These are phyloP conservation scores for Carduelis carduelis DNA, from an alignment of 2,797 vertebrate species.

Conservation along the genomic window DNA sequence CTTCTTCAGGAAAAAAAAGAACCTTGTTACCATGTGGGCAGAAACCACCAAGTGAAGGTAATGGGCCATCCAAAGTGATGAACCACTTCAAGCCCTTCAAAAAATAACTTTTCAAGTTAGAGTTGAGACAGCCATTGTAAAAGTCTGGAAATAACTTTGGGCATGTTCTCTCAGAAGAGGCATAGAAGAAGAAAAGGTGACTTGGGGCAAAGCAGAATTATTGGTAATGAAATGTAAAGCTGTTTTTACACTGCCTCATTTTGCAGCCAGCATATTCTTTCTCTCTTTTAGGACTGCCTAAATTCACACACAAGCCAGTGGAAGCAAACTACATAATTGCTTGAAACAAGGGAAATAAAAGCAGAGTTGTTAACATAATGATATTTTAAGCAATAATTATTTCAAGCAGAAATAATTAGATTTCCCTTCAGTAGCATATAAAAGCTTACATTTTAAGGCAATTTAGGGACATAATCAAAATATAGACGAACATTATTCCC, in stretches of 20 bases:
- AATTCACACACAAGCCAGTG: neutral
- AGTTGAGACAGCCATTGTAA: neutral
- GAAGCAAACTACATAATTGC: constrained; percentile 27
- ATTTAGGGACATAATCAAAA: neutral
- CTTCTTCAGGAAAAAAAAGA: neutral
- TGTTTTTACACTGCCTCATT: neutral
- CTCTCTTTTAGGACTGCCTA: neutral
- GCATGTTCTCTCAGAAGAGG: neutral
- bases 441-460: neutral
- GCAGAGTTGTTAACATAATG: neutral
- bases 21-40: neutral
- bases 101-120: neutral
- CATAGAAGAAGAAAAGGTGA: neutral
- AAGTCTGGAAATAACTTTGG: neutral
- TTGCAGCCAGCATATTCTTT: neutral
- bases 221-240: neutral
- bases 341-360: constrained; percentile 31
- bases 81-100: neutral
- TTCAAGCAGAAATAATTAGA: constrained; percentile 34
- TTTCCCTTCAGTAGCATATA: neutral
- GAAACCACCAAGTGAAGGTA: neutral
- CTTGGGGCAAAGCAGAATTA: neutral
- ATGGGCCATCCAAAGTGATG: neutral
- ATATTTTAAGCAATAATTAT: constrained; percentile 17
- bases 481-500: neutral